Evolutionary conservation across 2,113 vertebrate genomes (phyloP).

Genomic region (Agelaius phoeniceus): DNA sequence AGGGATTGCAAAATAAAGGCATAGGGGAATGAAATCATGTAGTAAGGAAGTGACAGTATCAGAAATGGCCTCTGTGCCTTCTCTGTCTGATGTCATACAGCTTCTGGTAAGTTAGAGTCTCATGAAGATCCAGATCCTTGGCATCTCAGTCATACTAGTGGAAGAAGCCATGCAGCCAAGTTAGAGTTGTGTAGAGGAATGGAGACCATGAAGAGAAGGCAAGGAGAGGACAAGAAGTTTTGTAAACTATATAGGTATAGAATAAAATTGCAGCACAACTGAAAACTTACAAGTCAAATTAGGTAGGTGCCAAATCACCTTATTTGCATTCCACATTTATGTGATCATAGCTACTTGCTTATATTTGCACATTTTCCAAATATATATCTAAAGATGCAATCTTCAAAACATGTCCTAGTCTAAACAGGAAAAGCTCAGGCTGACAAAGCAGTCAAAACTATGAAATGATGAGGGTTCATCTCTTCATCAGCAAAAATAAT

Average conservation of each 20-base stretch:
- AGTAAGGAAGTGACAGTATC: neutral
- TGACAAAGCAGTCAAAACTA: neutral
- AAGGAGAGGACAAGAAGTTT: neutral
- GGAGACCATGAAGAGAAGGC: neutral
- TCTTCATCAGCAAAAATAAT: neutral
- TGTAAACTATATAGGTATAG: neutral
- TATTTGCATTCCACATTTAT: neutral
- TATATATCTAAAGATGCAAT: neutral
- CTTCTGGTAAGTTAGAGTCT: neutral
- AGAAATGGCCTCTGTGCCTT: neutral
- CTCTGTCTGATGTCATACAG: neutral
- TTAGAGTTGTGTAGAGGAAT: neutral
- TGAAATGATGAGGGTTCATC: neutral
- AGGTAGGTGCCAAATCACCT: neutral
- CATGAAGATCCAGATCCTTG: neutral
- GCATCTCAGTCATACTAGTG: neutral
- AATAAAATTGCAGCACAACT: neutral
- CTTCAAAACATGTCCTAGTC: neutral
- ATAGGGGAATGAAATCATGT: neutral
- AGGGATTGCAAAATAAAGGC: neutral
- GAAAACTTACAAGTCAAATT: neutral
- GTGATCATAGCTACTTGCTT: neutral
- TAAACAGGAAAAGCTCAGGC: neutral
- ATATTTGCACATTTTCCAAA: neutral
- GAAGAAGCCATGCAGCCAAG: neutral